Conservation (phyloP, 2,113 vertebrate genomes). For the Tragelaphus scriptus region DNA sequence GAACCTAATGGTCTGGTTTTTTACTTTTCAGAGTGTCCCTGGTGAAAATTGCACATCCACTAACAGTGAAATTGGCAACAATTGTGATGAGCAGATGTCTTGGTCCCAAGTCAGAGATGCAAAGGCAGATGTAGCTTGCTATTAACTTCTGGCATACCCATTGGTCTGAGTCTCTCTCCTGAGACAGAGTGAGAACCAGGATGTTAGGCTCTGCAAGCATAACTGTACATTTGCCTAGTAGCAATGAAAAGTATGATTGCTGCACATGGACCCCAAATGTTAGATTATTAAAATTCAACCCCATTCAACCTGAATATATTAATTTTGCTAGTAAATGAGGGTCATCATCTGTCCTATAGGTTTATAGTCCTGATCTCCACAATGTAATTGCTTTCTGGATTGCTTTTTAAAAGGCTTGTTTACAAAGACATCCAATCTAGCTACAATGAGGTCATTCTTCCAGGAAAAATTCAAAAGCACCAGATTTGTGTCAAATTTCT, state of each 20-base stretch:
- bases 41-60: background rate
- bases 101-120: background rate
- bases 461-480: background rate
- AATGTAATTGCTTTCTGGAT: background rate
- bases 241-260: background rate
- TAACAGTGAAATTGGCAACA: background rate
- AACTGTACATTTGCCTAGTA: background rate
- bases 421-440: background rate
- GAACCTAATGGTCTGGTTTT: background rate
- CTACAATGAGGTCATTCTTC: background rate
- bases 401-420: slow-evolving; percentile 18
- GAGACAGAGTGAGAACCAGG: background rate
- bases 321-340: slow-evolving; percentile 5
- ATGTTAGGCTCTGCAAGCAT: background rate
- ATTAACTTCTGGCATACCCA: background rate
- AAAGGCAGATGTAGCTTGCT: background rate
- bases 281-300: background rate
- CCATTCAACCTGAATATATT: background rate
- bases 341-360: background rate
- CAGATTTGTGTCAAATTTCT: background rate
- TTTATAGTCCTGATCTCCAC: background rate
- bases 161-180: background rate
- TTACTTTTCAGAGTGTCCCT: background rate
- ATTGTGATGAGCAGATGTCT: background rate
- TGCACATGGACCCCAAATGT: background rate